Evolutionary conservation across 2,888 invertebrate genomes (phyloP).

Genomic region (Aethes cnicana): DNA sequence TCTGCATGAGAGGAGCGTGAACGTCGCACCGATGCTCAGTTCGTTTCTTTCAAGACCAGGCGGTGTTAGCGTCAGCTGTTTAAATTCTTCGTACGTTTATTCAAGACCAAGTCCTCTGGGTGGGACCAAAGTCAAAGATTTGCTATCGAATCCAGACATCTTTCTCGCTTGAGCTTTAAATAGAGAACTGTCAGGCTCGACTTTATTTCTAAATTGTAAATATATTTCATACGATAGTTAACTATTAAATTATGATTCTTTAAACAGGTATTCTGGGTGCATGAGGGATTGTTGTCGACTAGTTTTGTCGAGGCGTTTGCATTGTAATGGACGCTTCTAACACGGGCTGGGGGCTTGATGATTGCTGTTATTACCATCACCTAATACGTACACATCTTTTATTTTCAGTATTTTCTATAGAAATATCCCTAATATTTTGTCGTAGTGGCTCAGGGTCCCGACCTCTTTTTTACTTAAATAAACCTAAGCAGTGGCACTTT

Average conservation of each 20-base stretch:
- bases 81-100: background rate
- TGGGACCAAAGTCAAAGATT: constrained; percentile 22
- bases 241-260: constrained; percentile 7
- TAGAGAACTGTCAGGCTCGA: background rate
- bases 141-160: background rate
- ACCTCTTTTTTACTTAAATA: too few species aligned
- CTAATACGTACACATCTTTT: background rate
- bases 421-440: too few species aligned
- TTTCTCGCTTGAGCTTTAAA: background rate
- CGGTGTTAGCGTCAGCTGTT: background rate
- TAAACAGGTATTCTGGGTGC: constrained; percentile 12
- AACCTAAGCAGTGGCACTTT: too few species aligned
- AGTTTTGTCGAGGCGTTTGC: constrained; percentile 15
- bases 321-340: constrained; percentile 22
- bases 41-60: background rate
- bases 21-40: background rate
- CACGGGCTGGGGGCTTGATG: background rate
- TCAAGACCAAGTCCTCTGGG: constrained; percentile 23
- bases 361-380: background rate
- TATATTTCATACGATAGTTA: constrained; percentile 3
- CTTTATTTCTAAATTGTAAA: constrained; percentile 9
- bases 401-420: too few species aligned
- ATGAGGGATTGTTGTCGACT: constrained; percentile 19
- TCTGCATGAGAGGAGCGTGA: too few species aligned
- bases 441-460: too few species aligned